Base-by-base conservation (phyloP, 2,113 vertebrate genomes). In the Macroglossus sobrinus region DNA sequence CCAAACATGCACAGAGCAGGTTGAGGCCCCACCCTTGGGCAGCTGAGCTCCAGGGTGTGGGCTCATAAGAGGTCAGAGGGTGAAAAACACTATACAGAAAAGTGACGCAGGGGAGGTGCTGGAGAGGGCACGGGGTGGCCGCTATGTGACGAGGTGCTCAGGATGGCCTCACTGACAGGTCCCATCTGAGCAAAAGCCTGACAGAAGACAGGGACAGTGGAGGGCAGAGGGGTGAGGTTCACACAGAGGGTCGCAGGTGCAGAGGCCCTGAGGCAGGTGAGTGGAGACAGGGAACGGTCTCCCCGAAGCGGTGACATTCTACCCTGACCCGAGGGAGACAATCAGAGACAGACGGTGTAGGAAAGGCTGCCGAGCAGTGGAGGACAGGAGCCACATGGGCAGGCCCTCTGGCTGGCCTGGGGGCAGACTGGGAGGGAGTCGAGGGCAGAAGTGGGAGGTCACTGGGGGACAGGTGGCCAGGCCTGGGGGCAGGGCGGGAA, bases 341-440 rank as follows among this genome's bases (percentile, higher is more conserved):
- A 14, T 12, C 3, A 11, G 11, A 53, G 30, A 0, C 4, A 4
- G 21, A 18, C 2, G 7, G 61, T 11, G 35, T 24, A 1, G 0
- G 0, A 24, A 53, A 35, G 26, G 43, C 18, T 7, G 8, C 45
- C 47, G 61, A 33, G 55, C 74, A 53, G 14, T 45, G 28, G 78
- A 40, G 38, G 40, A 38, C 38, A 8, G 66, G 18, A 6, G n/a
- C 45, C 12, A 2, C 14, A 28, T 8, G 15, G 9, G 59, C 69
- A 33, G 84, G 55, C 57, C 24, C 68, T 68, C 61, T 59, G 55
- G 66, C 50, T 66, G 45, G 68, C 7, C 5, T n/a, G 47, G 59
- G 66, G 24, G 9, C 26, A 47, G 53, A 53, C 19, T 13, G 64
- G 43, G 50, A 45, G 40, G 59, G 53, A 14, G n/a, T 12, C 0